phyloP scores from a whole-genome alignment of 2,113 vertebrate species.

The Melanostigma gelatinosum region DNA sequence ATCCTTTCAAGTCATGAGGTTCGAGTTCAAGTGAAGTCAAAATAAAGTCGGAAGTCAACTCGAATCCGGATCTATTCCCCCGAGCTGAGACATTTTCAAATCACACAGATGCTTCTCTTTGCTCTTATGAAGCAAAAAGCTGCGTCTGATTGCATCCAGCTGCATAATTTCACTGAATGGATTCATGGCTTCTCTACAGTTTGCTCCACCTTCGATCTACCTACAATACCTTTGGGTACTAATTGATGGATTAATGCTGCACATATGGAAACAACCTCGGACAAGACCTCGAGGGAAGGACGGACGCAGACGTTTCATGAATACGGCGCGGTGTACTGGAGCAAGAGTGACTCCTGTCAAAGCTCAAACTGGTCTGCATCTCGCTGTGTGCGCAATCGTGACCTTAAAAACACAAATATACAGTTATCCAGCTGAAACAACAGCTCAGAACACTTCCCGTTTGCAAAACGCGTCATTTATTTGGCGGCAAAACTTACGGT shows the following conservation, averaged over 20 bases:
- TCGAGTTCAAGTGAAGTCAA: background rate
- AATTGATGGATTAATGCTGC: background rate
- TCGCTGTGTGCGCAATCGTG: background rate
- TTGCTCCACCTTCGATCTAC: background rate
- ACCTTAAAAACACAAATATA: background rate
- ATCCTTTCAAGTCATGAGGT: background rate
- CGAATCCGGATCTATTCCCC: background rate
- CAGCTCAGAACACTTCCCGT: background rate
- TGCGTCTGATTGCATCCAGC: background rate
- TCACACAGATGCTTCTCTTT: background rate
- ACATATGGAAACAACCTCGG: background rate
- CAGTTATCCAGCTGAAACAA: background rate
- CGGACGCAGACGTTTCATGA: background rate
- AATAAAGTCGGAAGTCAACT: background rate
- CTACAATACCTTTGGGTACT: background rate
- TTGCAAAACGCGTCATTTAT: background rate
- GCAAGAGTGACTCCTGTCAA: background rate
- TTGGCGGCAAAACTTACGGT: background rate
- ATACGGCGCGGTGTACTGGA: background rate
- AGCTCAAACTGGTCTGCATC: background rate
- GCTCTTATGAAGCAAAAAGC: background rate
- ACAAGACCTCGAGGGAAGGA: background rate
- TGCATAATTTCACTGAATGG: background rate
- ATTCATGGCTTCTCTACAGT: background rate
- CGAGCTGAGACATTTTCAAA: background rate